A percentile compares a stretch with the other conserved stretches of the same genome.
These are phyloP conservation scores for Adelphocoris suturalis DNA, from an alignment of 2,888 invertebrate genomes.

Conservation along the genomic window DNA sequence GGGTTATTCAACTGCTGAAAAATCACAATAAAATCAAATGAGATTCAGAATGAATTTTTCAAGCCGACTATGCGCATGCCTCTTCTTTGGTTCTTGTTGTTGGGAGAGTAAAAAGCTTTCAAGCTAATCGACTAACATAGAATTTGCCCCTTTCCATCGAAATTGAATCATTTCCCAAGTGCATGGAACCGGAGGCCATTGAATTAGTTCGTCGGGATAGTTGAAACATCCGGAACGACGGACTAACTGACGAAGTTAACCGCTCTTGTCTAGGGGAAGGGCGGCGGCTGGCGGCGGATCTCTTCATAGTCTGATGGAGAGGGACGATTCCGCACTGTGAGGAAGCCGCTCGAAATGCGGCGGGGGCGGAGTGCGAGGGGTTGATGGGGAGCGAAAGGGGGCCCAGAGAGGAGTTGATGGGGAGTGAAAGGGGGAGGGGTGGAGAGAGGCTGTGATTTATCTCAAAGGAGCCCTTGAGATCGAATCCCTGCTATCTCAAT, in stretches of 20 bases:
- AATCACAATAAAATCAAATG: no score
- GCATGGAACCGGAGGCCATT: neutral
- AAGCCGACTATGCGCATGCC: no score
- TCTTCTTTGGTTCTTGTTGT: no score
- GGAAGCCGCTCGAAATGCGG: neutral
- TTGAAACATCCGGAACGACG: neutral
- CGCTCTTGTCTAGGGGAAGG: slow-evolving; percentile 6
- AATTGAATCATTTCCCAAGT: neutral
- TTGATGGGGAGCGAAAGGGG: neutral
- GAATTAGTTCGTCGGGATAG: neutral
- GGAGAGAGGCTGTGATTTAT: neutral
- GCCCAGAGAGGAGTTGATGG: neutral
- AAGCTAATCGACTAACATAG: no score
- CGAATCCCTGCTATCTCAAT: slow-evolving; percentile 39
- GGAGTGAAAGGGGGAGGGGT: neutral
- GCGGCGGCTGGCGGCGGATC: neutral
- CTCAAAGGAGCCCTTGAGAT: slow-evolving; percentile 32
- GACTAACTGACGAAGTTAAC: slow-evolving; percentile 9
- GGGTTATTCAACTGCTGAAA: no score
- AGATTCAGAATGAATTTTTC: no score
- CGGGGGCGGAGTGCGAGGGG: neutral
- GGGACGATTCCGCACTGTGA: neutral
- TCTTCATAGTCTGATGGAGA: slow-evolving; percentile 27
- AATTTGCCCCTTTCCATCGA: no score
- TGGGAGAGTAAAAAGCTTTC: no score